Percentiles rank a stretch among this genome's conserved stretches.
phyloP scores from a whole-genome alignment of 2,113 vertebrate species.

The Acinonyx jubatus region DNA sequence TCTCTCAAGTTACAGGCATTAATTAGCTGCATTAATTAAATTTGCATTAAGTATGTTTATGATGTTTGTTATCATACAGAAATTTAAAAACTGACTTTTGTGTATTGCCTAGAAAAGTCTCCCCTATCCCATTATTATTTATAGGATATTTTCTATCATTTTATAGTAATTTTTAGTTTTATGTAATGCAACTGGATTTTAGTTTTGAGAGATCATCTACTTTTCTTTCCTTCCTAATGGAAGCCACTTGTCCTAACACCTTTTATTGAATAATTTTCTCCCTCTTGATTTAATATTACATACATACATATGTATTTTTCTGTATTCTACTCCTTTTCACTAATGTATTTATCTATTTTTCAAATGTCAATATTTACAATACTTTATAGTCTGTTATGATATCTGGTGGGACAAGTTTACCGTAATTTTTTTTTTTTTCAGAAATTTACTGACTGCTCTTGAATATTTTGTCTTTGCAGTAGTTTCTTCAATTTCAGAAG shows the following conservation, averaged over 20 bases:
- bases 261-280: slow-evolving; percentile 11
- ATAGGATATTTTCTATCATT: neutral
- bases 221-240: slow-evolving; percentile 25
- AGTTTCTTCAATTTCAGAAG: neutral
- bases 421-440: neutral
- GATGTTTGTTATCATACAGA: neutral
- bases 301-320: neutral
- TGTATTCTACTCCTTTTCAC: neutral
- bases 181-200: neutral
- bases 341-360: neutral
- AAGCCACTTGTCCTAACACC: neutral
- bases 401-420: neutral
- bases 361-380: neutral
- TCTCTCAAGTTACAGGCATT: neutral
- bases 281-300: slow-evolving; percentile 2
- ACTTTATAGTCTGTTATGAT: neutral
- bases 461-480: slow-evolving; percentile 9
- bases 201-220: slow-evolving; percentile 20
- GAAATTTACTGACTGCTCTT: neutral
- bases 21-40: neutral
- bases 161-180: slow-evolving; percentile 36
- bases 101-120: neutral
- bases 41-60: neutral
- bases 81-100: slow-evolving; percentile 9
- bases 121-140: neutral